Percentiles rank a stretch among this genome's conserved stretches.
Evolutionary conservation across 2,888 invertebrate genomes (phyloP).

Genomic region (Cataglyphis rosenhaueri): DNA sequence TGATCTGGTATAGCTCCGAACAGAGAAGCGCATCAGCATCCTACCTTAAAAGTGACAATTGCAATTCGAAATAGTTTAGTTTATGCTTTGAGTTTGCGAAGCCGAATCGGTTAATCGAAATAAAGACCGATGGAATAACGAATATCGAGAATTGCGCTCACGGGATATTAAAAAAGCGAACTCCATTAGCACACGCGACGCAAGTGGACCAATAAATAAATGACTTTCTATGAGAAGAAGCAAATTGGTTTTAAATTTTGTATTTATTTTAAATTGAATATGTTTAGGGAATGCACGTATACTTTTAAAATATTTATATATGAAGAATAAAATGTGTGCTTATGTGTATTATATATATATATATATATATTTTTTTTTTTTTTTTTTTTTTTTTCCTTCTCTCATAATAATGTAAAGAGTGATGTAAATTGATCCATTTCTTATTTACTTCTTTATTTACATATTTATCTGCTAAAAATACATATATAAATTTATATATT

Average conservation of each 20-base stretch:
- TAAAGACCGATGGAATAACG: constrained; percentile 17
- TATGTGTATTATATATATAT: no score
- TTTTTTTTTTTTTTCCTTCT: background rate
- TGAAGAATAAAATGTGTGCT: background rate
- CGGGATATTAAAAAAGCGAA: constrained; percentile 45
- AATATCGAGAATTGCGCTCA: constrained; percentile 26
- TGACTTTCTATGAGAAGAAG: background rate
- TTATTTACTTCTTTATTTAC: background rate
- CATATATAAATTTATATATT: background rate
- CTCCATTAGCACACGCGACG: constrained; percentile 24
- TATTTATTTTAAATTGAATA: constrained; percentile 9
- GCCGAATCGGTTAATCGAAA: background rate
- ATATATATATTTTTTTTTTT: no score
- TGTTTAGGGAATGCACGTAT: background rate
- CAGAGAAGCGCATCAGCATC: constrained; percentile 16
- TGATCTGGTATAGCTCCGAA: background rate
- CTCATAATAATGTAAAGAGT: background rate
- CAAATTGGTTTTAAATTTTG: constrained; percentile 19
- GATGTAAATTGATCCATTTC: background rate
- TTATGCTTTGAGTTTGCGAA: constrained; percentile 38
- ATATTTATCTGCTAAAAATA: background rate
- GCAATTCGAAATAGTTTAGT: constrained; percentile 60
- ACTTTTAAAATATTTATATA: background rate
- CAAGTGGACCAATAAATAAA: constrained; percentile 19
- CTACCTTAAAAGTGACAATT: constrained; percentile 64